Evolutionary conservation across 2,888 invertebrate genomes (phyloP).

Genomic region (Tenthredo mesomela): DNA sequence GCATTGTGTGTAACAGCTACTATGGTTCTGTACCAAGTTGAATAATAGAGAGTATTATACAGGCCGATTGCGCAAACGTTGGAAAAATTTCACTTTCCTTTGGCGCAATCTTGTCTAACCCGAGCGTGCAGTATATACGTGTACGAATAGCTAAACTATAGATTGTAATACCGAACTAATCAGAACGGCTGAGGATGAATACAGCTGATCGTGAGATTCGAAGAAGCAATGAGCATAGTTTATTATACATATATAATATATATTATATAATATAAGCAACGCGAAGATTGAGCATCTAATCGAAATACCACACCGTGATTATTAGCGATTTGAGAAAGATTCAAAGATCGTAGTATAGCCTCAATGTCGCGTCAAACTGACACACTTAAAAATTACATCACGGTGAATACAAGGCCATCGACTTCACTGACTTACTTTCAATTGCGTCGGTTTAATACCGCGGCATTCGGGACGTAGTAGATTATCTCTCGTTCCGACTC

Average conservation of each 20-base stretch:
- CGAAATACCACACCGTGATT: not conserved
- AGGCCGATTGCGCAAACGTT: conserved; percentile 39
- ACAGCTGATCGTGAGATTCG: not conserved
- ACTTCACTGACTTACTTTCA: conserved; percentile 50
- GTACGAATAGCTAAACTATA: not conserved
- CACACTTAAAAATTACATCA: conserved; percentile 51
- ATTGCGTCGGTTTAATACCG: not conserved
- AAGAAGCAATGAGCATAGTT: not conserved
- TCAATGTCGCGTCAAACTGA: conserved; percentile 46
- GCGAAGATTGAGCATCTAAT: not conserved
- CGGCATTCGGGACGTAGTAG: no score
- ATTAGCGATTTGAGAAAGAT: not conserved
- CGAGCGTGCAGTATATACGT: not conserved
- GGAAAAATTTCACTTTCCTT: conserved; percentile 51
- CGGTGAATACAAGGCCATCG: conserved; percentile 45
- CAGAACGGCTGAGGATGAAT: not conserved
- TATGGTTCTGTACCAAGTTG: conserved; percentile 13
- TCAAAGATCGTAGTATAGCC: not conserved
- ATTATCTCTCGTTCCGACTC: not conserved
- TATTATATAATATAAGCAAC: not conserved
- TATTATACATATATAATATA: not conserved
- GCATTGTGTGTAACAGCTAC: not conserved
- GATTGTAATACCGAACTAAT: not conserved
- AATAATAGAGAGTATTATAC: conserved; percentile 33
- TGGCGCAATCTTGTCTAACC: conserved; percentile 40